These are phyloP conservation scores for Sisyra nigra DNA, from an alignment of 2,888 invertebrate species.

Conservation along the genomic window DNA sequence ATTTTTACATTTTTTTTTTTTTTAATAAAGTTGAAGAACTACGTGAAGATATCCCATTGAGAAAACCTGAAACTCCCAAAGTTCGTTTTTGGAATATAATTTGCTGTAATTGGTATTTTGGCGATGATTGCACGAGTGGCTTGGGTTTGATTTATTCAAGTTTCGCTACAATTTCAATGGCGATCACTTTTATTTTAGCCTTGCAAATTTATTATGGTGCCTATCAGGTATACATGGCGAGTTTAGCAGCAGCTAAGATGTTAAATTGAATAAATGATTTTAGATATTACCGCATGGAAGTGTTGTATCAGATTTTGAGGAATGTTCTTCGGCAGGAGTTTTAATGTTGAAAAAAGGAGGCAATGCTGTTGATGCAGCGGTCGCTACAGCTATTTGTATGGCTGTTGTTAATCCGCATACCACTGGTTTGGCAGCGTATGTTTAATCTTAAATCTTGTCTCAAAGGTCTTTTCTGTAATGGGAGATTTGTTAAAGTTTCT, in stretches of 20 bases:
- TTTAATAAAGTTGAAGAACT: constrained; percentile 25
- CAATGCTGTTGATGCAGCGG: constrained; percentile 62
- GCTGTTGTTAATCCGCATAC: constrained; percentile 55
- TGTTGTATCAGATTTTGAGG: constrained; percentile 49
- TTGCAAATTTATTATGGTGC: constrained; percentile 58
- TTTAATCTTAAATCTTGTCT: constrained; percentile 11
- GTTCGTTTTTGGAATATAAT: constrained; percentile 16
- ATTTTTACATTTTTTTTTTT: background rate
- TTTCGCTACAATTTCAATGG: constrained; percentile 45
- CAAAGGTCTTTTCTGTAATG: background rate
- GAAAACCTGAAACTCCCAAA: constrained; percentile 23
- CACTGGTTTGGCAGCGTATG: constrained; percentile 63
- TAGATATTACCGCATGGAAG: constrained; percentile 60
- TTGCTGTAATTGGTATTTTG: constrained; percentile 15
- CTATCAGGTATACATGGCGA: constrained; percentile 37
- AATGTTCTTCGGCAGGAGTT: constrained; percentile 57
- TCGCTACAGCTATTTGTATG: constrained; percentile 56
- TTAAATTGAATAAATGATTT: constrained; percentile 7
- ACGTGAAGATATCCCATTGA: constrained; percentile 38
- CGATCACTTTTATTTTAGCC: constrained; percentile 54
- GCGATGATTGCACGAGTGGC: constrained; percentile 31
- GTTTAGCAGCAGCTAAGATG: background rate
- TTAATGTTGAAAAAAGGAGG: constrained; percentile 49
- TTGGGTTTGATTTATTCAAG: constrained; percentile 47
- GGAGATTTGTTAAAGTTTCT: constrained; percentile 7